These are phyloP conservation scores for Cephonodes hylas DNA, from an alignment of 2,888 invertebrate species.

Conservation along the genomic window DNA sequence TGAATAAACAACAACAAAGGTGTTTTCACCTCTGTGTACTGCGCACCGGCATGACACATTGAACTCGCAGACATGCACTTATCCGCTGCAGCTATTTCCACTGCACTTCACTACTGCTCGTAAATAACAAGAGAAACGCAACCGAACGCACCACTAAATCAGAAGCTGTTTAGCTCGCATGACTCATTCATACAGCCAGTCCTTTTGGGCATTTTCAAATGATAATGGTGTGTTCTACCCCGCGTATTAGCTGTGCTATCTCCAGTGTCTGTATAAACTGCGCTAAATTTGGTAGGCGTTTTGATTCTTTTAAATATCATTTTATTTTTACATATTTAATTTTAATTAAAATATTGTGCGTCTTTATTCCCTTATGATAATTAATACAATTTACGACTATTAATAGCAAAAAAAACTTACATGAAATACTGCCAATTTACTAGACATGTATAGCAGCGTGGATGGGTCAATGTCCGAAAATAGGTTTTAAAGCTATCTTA, in stretches of 20 bases:
- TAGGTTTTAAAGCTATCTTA: too few relatives aligned
- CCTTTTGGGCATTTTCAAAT: constrained; percentile 9
- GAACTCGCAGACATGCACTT: constrained; percentile 40
- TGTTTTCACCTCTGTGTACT: background rate
- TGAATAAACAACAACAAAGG: constrained; percentile 2
- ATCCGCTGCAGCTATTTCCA: constrained; percentile 44
- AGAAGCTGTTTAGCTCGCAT: constrained; percentile 9
- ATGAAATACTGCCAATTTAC: too few relatives aligned
- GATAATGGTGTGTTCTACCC: background rate
- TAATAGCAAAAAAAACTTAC: too few relatives aligned
- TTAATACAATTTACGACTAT: too few relatives aligned
- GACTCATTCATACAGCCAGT: background rate
- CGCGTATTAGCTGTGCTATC: background rate
- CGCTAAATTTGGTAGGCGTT: too few relatives aligned
- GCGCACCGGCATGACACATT: constrained; percentile 21
- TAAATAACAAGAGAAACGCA: constrained; percentile 29
- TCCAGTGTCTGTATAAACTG: background rate
- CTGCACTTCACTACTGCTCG: constrained; percentile 21
- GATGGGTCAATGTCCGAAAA: too few relatives aligned
- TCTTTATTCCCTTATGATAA: too few relatives aligned
- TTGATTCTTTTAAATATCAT: too few relatives aligned
- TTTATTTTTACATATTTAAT: too few relatives aligned
- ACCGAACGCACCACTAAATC: constrained; percentile 25
- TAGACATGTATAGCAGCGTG: too few relatives aligned
- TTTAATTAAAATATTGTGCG: too few relatives aligned